These are phyloP conservation scores for Hirtodrosophila confusa DNA, from an alignment of 2,888 invertebrate genomes.

Conservation along the genomic window DNA sequence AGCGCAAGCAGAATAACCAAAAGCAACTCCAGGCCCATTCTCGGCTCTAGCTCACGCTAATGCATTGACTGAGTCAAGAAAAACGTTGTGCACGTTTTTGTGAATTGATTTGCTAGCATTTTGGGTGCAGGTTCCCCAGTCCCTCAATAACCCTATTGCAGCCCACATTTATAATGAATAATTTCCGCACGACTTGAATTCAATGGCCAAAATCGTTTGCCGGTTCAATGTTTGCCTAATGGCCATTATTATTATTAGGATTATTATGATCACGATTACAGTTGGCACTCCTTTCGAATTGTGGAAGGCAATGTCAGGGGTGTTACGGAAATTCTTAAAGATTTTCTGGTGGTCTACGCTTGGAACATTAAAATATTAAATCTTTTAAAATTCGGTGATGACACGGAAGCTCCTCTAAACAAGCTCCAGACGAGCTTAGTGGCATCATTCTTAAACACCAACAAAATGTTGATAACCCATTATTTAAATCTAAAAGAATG, in stretches of 20 bases:
- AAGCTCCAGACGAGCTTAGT: too few species aligned
- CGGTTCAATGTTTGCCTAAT: conserved; percentile 69
- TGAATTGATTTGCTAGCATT: conserved; percentile 71
- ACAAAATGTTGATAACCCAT: too few species aligned
- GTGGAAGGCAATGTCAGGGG: neutral
- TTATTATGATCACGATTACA: conserved; percentile 63
- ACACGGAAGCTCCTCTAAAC: too few species aligned
- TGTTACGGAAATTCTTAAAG: too few species aligned
- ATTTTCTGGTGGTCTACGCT: too few species aligned
- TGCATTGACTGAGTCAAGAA: conserved; percentile 37
- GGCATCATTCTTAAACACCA: too few species aligned
- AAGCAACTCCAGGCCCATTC: conserved; percentile 25
- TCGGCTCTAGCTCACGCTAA: conserved; percentile 29
- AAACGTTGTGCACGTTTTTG: conserved; percentile 46
- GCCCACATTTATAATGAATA: conserved; percentile 72
- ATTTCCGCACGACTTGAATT: conserved; percentile 74
- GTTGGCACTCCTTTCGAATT: conserved; percentile 34
- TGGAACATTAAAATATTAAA: too few species aligned
- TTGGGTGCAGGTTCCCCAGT: conserved; percentile 39
- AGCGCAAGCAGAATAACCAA: conserved; percentile 7
- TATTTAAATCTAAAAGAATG: too few species aligned
- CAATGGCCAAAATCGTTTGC: conserved; percentile 71
- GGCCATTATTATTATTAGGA: conserved; percentile 73
- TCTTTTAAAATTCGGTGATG: too few species aligned
- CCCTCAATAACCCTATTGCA: conserved; percentile 5